A percentile compares a stretch with the other conserved stretches of the same genome.
phyloP scores from a whole-genome alignment of 2,888 invertebrate genomes.

The Drosophila falleni region DNA sequence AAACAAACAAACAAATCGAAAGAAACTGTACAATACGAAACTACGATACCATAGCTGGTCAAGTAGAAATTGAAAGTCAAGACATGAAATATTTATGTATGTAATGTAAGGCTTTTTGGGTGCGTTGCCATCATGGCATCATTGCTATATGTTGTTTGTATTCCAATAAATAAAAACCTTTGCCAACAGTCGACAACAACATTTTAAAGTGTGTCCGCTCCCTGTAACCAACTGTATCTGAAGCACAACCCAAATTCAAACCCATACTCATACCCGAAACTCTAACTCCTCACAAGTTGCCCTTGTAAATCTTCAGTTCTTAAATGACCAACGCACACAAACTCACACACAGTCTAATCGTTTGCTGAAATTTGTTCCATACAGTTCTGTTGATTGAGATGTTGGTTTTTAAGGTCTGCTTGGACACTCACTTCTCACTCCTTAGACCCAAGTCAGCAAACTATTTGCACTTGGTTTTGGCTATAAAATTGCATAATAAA shows the following conservation, averaged over 20 bases:
- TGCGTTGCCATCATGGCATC: constrained; percentile 62
- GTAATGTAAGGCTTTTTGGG: constrained; percentile 38
- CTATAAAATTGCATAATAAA: constrained; percentile 75
- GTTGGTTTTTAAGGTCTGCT: constrained; percentile 58
- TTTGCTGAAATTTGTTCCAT: constrained; percentile 59
- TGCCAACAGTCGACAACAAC: constrained; percentile 58
- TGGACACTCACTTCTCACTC: neutral
- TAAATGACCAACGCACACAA: constrained; percentile 60
- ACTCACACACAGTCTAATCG: constrained; percentile 51
- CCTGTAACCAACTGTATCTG: constrained; percentile 50
- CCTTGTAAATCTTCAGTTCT: constrained; percentile 35
- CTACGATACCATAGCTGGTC: constrained; percentile 1
- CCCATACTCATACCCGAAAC: constrained; percentile 24
- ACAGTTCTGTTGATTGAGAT: constrained; percentile 68
- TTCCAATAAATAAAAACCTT: constrained; percentile 78
- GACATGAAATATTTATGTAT: constrained; percentile 77
- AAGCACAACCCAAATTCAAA: constrained; percentile 9
- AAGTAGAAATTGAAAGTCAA: constrained; percentile 74
- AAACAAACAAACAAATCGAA: constrained; percentile 60
- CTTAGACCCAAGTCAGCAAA: constrained; percentile 55
- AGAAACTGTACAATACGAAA: constrained; percentile 19
- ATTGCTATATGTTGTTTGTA: constrained; percentile 77
- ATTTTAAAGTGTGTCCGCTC: constrained; percentile 67
- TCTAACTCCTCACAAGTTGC: constrained; percentile 8
- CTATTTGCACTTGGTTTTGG: constrained; percentile 76